These are phyloP conservation scores for Ephestia elutella DNA, from an alignment of 1,140 invertebrate genomes.

Conservation along the genomic window DNA sequence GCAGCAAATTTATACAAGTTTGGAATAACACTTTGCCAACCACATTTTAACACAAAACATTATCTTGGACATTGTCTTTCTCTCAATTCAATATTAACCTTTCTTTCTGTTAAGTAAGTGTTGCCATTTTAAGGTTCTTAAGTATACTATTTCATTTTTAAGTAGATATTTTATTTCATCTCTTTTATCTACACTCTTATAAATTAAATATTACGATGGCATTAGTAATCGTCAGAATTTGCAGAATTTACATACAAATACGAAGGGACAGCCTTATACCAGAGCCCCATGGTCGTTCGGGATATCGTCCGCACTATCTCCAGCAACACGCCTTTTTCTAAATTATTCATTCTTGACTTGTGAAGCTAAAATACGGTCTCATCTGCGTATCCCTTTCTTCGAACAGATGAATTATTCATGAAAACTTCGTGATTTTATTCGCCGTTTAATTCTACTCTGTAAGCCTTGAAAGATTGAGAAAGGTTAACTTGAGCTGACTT, in stretches of 20 bases:
- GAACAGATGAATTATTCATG: slow-evolving; percentile 59
- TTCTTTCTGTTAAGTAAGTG: too few relatives aligned
- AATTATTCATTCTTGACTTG: slow-evolving; percentile 52
- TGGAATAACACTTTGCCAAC: not conserved
- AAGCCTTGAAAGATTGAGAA: not conserved
- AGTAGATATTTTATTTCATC: too few relatives aligned
- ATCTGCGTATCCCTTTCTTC: slow-evolving; percentile 48
- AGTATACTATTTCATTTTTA: not conserved
- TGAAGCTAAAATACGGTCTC: slow-evolving; percentile 49
- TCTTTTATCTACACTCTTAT: too few relatives aligned
- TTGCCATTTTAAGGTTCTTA: not conserved
- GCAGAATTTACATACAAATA: too few relatives aligned
- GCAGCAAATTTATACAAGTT: not conserved
- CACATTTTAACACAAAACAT: not conserved
- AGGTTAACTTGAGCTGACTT: not conserved
- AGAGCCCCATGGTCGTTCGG: not conserved
- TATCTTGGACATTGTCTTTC: too few relatives aligned
- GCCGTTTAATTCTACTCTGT: slow-evolving; percentile 37
- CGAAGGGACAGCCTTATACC: not conserved
- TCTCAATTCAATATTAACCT: too few relatives aligned
- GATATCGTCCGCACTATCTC: not conserved
- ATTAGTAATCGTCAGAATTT: too few relatives aligned
- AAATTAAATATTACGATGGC: too few relatives aligned
- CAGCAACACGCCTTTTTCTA: slow-evolving; percentile 20
- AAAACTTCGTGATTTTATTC: slow-evolving; percentile 40